Percentiles rank a stretch among this genome's conserved stretches.
Conservation (phyloP, 2,888 invertebrate genomes). For the Drosophila bunnanda region DNA sequence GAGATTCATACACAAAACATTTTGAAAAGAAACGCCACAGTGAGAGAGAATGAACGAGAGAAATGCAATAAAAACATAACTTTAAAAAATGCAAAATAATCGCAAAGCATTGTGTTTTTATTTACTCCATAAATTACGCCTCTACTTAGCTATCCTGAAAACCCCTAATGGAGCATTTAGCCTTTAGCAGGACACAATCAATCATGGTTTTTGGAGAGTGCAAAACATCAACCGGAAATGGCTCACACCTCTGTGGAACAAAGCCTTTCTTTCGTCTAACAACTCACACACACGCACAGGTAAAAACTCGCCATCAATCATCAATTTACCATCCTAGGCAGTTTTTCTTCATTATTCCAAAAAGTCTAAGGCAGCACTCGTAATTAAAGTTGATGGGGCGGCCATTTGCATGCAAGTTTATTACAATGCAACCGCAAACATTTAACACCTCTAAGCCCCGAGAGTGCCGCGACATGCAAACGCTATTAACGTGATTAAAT, state of each 20-base stretch:
- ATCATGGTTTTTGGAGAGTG: slow-evolving; percentile 7
- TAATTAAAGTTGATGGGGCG: slow-evolving; percentile 51
- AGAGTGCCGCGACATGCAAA: slow-evolving; percentile 67
- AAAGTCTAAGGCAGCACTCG: slow-evolving; percentile 16
- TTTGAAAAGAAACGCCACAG: slow-evolving; percentile 39
- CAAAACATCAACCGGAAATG: slow-evolving; percentile 24
- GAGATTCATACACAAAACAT: slow-evolving; percentile 68
- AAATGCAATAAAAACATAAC: slow-evolving; percentile 78
- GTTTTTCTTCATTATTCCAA: slow-evolving; percentile 47
- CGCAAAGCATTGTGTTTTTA: slow-evolving; percentile 32
- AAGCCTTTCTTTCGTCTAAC: slow-evolving; percentile 1
- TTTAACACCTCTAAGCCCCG: slow-evolving; percentile 70
- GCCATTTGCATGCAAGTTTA: slow-evolving; percentile 53
- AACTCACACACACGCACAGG: slow-evolving; percentile 11
- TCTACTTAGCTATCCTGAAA: neutral
- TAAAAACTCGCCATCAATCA: slow-evolving; percentile 43
- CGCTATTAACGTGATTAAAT: slow-evolving; percentile 80
- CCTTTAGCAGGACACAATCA: slow-evolving; percentile 19
- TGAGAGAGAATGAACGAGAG: slow-evolving; percentile 55
- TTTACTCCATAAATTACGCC: slow-evolving; percentile 10
- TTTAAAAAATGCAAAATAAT: slow-evolving; percentile 76
- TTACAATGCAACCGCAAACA: slow-evolving; percentile 60
- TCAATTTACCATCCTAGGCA: slow-evolving; percentile 44
- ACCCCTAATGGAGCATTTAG: slow-evolving; percentile 1
- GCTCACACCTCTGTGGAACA: slow-evolving; percentile 29